phyloP scores from a whole-genome alignment of 2,113 vertebrate species.

The Heterotilapia buettikoferi region DNA sequence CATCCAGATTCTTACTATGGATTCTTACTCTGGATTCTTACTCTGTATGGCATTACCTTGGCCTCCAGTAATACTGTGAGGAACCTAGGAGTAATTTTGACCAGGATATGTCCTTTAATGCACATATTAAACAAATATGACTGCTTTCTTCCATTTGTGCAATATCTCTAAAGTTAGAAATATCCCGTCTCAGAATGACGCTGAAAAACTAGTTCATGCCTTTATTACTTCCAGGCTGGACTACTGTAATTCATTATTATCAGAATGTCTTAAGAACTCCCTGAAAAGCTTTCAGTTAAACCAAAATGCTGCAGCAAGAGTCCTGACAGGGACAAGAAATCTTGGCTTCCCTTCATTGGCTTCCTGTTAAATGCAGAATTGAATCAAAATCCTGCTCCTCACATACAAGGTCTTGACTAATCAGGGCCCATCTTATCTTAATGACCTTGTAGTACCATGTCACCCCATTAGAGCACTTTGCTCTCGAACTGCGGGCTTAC shows the following conservation, averaged over 20 bases:
- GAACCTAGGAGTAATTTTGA: background rate
- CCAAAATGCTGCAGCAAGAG: background rate
- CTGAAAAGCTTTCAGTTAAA: background rate
- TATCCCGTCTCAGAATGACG: background rate
- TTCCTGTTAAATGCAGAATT: background rate
- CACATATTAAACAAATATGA: background rate
- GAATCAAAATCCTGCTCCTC: background rate
- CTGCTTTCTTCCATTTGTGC: background rate
- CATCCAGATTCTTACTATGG: background rate
- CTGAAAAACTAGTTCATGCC: background rate
- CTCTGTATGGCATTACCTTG: background rate
- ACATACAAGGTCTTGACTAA: background rate
- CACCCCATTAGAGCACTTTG: background rate
- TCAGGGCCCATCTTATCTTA: background rate
- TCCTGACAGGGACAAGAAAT: background rate
- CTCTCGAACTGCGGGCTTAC: accelerated
- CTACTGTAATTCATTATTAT: background rate
- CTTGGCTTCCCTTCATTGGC: background rate
- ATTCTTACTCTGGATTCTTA: background rate
- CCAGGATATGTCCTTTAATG: background rate
- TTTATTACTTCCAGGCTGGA: background rate
- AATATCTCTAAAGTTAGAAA: background rate
- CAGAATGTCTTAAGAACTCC: background rate
- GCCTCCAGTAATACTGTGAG: background rate
- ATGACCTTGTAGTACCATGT: background rate